Evolutionary conservation across 2,113 vertebrate genomes (phyloP), one percentile per base, ranked within the genome.

Genomic region (Chloropsis cyanopogon): DNA sequence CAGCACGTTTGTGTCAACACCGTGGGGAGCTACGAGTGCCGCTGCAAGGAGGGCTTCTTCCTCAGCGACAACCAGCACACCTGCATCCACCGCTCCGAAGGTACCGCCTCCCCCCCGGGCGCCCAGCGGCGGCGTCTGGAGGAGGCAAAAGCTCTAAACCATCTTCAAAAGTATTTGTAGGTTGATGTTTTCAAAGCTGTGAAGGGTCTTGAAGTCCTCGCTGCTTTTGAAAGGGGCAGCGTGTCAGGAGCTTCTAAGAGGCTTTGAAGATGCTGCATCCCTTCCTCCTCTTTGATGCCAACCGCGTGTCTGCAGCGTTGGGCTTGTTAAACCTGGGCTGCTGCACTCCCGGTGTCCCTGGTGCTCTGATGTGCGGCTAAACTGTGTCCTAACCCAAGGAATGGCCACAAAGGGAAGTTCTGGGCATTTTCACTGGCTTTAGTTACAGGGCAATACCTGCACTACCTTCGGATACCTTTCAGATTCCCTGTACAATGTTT

Each of bases 1-100:
- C 99, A 99, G 82, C 99, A 99, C 76, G 96, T 98, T 87, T 99
- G 99, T 96, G 96, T 99, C 97, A 99, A 99, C 96, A 97, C 98
- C 12, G 96, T 99, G 98, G 99, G 99, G 80, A 99, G 99, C 97
- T 99, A 99, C 8, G 98, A 99, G 94, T 99, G 99, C 88, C 98
- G 96, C 92, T 99, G 99, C 97, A 99, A 99, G 94, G 98, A 98
- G 3, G 99, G 99, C 1, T 99, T 99, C 95, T 99, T 99, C 97
- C 98, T 99, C 76, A 99, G 99, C 35, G 98, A 99, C 96, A 99
- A 99, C 96, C 99, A 99, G 97, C 99, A 99, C 95, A 99, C 99
- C 1, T 99, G 99, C 96, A 99, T 99, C 97, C 99, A 99, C 87
- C 99, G 98, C 90, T 99, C 98, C 9, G 98, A 99, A 98, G 99